These are phyloP conservation scores for Oscheius sp. DNA, from an alignment of 2,888 invertebrate genomes.

Conservation along the genomic window DNA sequence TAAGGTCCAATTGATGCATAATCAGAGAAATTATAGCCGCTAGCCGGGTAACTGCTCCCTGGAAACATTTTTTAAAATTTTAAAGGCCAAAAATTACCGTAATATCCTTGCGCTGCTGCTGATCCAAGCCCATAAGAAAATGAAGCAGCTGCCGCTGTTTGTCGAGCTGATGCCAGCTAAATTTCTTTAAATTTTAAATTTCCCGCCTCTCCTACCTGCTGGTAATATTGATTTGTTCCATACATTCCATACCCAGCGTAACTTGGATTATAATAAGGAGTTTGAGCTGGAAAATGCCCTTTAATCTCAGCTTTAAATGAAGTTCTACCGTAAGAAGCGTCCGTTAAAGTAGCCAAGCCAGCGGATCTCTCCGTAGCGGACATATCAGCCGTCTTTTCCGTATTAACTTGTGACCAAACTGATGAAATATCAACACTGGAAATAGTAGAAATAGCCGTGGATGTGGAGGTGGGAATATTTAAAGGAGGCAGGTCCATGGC, in stretches of 20 bases:
- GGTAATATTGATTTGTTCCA: constrained; percentile 48
- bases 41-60: constrained; percentile 44
- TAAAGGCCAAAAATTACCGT: constrained; percentile 17
- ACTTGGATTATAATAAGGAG: constrained; percentile 38
- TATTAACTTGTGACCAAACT: constrained; percentile 26
- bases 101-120: constrained; percentile 26
- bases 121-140: constrained; percentile 34
- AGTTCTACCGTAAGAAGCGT: constrained; percentile 21
- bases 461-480: too few relatives aligned
- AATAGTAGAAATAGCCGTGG: neutral
- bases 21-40: constrained; percentile 44
- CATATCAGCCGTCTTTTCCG: constrained; percentile 27
- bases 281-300: neutral
- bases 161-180: constrained; percentile 21
- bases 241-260: constrained; percentile 52
- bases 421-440: constrained; percentile 15
- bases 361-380: constrained; percentile 28
- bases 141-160: constrained; percentile 23
- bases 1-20: constrained; percentile 52
- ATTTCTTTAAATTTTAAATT: neutral
- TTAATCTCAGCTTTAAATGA: neutral
- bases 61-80: neutral
- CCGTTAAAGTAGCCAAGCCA: constrained; percentile 22
- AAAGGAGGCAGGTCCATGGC: neutral
- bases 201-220: constrained; percentile 26